phyloP scores from a whole-genome alignment of 2,888 invertebrate species.

The Drosophila borborema region DNA sequence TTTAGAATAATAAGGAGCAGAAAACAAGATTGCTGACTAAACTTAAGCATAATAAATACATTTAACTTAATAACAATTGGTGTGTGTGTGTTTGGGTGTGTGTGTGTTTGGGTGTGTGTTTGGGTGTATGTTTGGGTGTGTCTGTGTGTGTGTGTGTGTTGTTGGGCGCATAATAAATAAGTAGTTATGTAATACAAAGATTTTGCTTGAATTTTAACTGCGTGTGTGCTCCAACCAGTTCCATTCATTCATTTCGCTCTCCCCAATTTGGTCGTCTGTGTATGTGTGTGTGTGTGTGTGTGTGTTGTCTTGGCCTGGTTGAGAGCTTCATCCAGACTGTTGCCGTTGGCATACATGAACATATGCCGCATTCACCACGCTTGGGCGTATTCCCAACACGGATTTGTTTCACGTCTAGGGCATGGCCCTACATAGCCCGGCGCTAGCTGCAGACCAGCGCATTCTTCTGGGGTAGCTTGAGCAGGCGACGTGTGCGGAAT shows the following conservation, averaged over 20 bases:
- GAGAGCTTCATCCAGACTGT: conserved; percentile 10
- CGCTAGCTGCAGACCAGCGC: conserved; percentile 54
- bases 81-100: conserved; percentile 22
- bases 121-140: too few relatives aligned
- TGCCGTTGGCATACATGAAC: neutral
- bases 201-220: conserved; percentile 23
- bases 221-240: conserved; percentile 10
- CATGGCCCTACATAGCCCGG: conserved; percentile 21
- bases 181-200: conserved; percentile 54
- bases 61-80: conserved; percentile 68
- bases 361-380: neutral
- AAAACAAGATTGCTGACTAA: conserved; percentile 62
- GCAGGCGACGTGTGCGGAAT: conserved; percentile 91
- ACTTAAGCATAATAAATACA: conserved; percentile 66
- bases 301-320: conserved; percentile 5
- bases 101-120: conserved; percentile 19
- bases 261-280: conserved; percentile 58
- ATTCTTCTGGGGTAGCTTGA: conserved; percentile 84
- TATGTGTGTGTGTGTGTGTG: conserved; percentile 21
- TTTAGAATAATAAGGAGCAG: conserved; percentile 20
- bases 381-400: neutral
- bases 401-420: neutral
- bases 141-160: neutral
- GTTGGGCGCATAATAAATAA: conserved; percentile 66
- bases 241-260: conserved; percentile 24